Evolutionary conservation across 2,113 vertebrate species (phyloP), one percentile per base, ranked within the genome.

Genomic region (Stictonetta naevosa): DNA sequence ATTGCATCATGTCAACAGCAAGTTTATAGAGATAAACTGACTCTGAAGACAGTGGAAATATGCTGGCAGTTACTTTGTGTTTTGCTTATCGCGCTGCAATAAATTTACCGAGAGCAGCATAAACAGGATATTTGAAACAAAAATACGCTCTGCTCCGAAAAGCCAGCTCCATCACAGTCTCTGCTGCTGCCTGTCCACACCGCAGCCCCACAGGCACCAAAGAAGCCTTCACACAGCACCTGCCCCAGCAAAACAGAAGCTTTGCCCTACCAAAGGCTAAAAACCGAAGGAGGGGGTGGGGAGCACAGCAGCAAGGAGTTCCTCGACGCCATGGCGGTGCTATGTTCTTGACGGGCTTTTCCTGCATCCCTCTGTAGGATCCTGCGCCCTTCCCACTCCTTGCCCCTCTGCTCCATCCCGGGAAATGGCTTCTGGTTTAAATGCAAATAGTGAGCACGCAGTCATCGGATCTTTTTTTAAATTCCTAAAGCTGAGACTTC

Each of bases 401-500:
- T 81, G 48, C 53, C 75, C 81, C 79, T 86, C 66, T 0, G 4
- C 69, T 40, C 33, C 83, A 56, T 44, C 75, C 88, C 34, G 0
- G 2, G 16, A 40, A 72, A 16, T 5, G 42, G 68, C 84, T 93
- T 79, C 90, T 72, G 79, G 86, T 90, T 90, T 7, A 75, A 95
- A 95, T 96, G 96, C 96, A 97, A 96, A 93, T 66, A 89, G 71
- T 92, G 95, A 95, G 81, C 87, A 90, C 5, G 71, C 78, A 95
- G 92, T 89, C 93, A 67, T 36, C 69, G 90, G 83, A 91, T 53
- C 88, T 94, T 96, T 97, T 96, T 96, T 91, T 91, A 91, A 93
- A 93, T 91, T 88, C 95, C 84, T 85, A 95, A 95, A 96, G 93
- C 96, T 89, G 94, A 95, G 93, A 88, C 95, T 95, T 96, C 93